Evolutionary conservation across 2,888 invertebrate species (phyloP), one percentile per base, ranked within the genome.

Genomic region (Lithosia quadra): DNA sequence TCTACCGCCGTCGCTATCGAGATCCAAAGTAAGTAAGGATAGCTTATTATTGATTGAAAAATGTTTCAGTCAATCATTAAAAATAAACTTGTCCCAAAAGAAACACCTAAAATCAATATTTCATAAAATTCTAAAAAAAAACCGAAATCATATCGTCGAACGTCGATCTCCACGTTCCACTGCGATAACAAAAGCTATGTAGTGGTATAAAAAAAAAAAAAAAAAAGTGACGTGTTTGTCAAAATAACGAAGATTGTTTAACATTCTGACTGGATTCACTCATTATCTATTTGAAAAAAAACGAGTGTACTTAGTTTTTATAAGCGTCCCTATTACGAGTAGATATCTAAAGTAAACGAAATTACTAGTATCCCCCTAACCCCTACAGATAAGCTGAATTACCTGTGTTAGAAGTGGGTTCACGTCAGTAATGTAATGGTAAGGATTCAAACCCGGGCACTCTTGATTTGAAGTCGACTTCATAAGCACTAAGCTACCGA

Each of bases 171-270:
- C 49, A n/a, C 49, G 49, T 49, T 49, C 49, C 49, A 5, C 9
- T 49, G n/a, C 49, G 49, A 49, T 49, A 49, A 49, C n/a, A 49
- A 49, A 49, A 49, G 49, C 49, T 49, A 49, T 49, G 49, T 49
- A 49, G 1, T 49, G 18, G n/a, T n/a, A n/a, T 49, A 9, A 9
- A 49, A 7, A 49, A 18, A n/a, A 49, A n/a, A 49, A 49, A 49
- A 49, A 49, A 43, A 1, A 7, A 18, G 2, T 43, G 18, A 49
- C n/a, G n/a, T 49, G 49, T n/a, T 49, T 9, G n/a, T 49, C 49
- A n/a, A 43, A 43, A 43, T 43, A 43, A 43, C 43, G 43, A 18
- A 18, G 43, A 7, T 18, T 18, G 5, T 43, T 43, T 43, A 15
- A 18, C 5, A 43, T 43, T 49, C n/a, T n/a, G n/a, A 15, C 3